Evolutionary conservation across 2,888 invertebrate species (phyloP), one percentile per base, ranked within the genome.

Genomic region (Drosophila subquinaria): DNA sequence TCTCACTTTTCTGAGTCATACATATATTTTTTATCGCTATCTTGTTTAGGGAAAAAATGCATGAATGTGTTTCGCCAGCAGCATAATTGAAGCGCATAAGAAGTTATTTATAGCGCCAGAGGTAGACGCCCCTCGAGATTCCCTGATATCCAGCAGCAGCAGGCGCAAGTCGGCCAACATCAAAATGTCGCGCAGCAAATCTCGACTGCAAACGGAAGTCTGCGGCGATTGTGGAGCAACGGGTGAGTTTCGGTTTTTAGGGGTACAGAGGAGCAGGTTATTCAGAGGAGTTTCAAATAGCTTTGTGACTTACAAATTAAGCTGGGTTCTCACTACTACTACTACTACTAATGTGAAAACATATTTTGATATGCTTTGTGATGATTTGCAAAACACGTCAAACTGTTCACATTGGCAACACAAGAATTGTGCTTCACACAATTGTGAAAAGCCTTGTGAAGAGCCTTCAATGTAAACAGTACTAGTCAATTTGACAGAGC

Each of bases 141-240:
- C 59, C 8, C 17, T 27, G 17, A 23, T 13, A 48, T 17, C 15
- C 53, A 57, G 50, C 60, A 62, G 62, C 47, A 64, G 33, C 59
- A 72, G 62, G 62, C 80, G 69, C 47, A 76, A 67, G 42, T 60
- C 73, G 20, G 35, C 68, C 45, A 67, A 40, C 92, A 94, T 94
- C 6, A 30, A 30, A 93, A 96, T 96, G 95, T 95, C 96, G 81
- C 95, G 97, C 90, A 95, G 95, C 79, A 97, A 97, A 93, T 95
- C 96, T 88, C 95, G 96, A 84, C 95, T 96, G 81, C 95, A 95
- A 90, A 94, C 95, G 69, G 97, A 97, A 93, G 94, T 97, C 77
- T 98, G 98, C 92, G 97, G 97, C 61, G 98, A 98, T 93, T 98
- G 98, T 92, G 96, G 97, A 79, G 96, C 96, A 85, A 94, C 96